Evolutionary conservation across 2,797 vertebrate genomes (phyloP).

Genomic region (Pelochelys cantorii): DNA sequence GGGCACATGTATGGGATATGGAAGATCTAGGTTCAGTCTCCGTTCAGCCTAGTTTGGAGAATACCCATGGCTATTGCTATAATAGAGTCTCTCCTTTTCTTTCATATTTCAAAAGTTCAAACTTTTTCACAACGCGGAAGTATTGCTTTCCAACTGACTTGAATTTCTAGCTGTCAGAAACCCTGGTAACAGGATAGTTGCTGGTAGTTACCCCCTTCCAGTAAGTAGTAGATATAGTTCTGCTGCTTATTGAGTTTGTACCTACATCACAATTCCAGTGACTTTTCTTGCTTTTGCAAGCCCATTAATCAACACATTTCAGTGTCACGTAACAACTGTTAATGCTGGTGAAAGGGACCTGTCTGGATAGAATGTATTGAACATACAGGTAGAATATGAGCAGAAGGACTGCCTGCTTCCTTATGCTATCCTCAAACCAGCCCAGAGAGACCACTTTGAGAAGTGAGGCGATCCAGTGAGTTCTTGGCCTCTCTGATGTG

Average conservation of each 20-base stretch:
- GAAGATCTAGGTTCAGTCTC: neutral
- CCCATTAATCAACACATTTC: neutral
- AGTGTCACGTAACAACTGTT: neutral
- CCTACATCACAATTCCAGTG: neutral
- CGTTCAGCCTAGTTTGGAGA: neutral
- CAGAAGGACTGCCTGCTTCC: neutral
- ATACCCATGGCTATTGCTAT: neutral
- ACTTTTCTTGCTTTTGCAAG: neutral
- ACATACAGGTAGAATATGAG: fast-evolving
- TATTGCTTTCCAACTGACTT: neutral
- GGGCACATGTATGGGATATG: neutral
- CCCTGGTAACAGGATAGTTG: neutral
- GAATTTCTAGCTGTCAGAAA: neutral
- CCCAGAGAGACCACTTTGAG: neutral
- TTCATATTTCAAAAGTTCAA: neutral
- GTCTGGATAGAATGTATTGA: neutral
- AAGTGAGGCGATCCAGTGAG: fast-evolving
- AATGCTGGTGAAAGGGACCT: fast-evolving
- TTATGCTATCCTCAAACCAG: neutral
- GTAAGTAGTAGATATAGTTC: neutral
- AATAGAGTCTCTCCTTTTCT: neutral
- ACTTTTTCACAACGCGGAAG: neutral
- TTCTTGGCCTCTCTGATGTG: neutral
- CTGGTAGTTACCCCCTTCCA: neutral
- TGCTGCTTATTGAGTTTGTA: neutral